A percentile compares a stretch with the other conserved stretches of the same genome.
phyloP scores from a whole-genome alignment of 2,113 vertebrate species.

The Charadrius vociferus region DNA sequence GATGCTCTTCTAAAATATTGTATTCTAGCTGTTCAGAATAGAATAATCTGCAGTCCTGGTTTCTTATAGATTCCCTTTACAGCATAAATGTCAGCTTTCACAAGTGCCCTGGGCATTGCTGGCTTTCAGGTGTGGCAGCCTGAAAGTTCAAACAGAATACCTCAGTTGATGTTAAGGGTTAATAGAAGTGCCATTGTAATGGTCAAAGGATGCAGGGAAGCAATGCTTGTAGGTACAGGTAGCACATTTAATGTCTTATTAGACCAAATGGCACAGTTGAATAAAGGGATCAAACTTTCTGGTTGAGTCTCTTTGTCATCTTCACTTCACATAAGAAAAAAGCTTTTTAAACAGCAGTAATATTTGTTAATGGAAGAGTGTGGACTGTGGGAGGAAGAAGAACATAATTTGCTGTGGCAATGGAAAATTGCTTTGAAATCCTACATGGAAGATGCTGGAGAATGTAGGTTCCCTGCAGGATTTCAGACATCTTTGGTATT shows the following conservation, averaged over 20 bases:
- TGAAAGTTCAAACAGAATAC: background rate
- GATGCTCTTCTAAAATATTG: background rate
- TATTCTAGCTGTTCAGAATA: background rate
- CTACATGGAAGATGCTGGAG: background rate
- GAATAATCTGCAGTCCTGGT: background rate
- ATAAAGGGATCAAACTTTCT: background rate
- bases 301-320: background rate
- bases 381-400: background rate
- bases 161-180: background rate
- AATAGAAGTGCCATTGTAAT: background rate
- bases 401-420: background rate
- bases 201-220: background rate
- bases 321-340: background rate
- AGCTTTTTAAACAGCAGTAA: background rate
- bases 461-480: background rate
- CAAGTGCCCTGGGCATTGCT: background rate
- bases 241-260: background rate
- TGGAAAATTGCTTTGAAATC: background rate
- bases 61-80: background rate
- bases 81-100: background rate
- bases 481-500: background rate
- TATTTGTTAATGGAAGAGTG: background rate
- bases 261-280: background rate
- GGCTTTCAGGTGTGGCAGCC: background rate
- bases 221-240: background rate